Conservation (phyloP, 2,113 vertebrate genomes). For the Gobiocypris rarus region DNA sequence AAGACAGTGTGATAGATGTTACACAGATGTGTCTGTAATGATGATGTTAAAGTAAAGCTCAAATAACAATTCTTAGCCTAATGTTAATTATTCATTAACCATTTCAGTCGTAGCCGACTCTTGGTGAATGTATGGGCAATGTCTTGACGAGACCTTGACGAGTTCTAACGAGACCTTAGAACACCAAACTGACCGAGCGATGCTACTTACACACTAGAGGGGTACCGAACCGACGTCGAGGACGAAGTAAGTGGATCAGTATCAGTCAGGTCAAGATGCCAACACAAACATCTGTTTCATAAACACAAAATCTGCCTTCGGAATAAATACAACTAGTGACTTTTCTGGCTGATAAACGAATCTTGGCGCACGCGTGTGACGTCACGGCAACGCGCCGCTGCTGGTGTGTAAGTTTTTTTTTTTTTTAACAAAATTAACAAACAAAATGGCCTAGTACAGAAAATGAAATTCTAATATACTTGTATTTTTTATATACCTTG, state of each 20-base stretch:
- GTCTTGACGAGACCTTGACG: too few species aligned
- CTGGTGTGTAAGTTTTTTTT: neutral
- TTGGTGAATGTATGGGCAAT: neutral
- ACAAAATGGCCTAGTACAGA: too few species aligned
- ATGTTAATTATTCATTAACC: neutral
- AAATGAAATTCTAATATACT: too few species aligned
- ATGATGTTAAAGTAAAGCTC: too few species aligned
- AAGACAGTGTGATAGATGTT: neutral
- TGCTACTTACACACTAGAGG: conserved; percentile 11
- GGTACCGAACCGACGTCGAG: neutral
- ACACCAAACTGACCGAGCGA: neutral
- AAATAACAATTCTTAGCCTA: neutral
- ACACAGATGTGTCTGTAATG: neutral
- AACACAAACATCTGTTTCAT: neutral
- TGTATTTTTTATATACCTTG: too few species aligned
- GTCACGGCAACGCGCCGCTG: neutral
- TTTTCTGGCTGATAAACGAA: neutral
- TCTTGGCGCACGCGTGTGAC: neutral
- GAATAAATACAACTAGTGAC: neutral
- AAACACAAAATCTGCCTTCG: neutral
- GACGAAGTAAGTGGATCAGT: neutral
- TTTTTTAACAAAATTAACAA: too few species aligned
- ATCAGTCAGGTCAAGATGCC: neutral
- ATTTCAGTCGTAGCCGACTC: neutral
- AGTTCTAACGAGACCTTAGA: too few species aligned